Evolutionary conservation across 2,113 vertebrate genomes (phyloP), one percentile per base, ranked within the genome.

Genomic region (Lates calcarifer): DNA sequence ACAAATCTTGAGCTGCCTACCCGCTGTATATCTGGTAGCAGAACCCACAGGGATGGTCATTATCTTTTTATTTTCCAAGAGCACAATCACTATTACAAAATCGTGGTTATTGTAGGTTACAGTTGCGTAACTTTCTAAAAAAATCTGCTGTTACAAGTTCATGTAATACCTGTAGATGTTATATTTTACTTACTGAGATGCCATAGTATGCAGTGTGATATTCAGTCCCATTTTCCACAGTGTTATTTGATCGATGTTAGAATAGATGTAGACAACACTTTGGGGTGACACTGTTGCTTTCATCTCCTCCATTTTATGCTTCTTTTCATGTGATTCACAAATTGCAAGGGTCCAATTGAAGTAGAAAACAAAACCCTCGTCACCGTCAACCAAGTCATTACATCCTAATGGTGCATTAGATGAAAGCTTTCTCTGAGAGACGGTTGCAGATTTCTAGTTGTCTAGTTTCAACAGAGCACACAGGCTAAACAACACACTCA

Each of bases 311-410:
- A 31, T 2, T 4, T 6, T 5, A n/a, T 57, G 43, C 20, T 5
- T 69, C 62, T 63, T 75, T 75, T 82, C 3, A 63, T 49, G 20
- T 29, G 28, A 22, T 72, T 75, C 1, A 33, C 10, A 35, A 61
- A 53, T 53, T 62, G 22, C 26, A 24, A 37, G 3, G 3, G 5
- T 3, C 0, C 53, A 31, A 3, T 4, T 0, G 13, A 31, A 37
- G 28, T 29, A 37, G 28, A 47, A 10, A 1, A 17, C 43, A 37
- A 20, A 35, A 33, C 15, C 22, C 12, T 17, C 15, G 4, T 53
- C 56, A 56, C 4, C 0, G 3, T 57, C 64, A 61, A 7, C 24
- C 33, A 43, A 20, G 31, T 5, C 65, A 45, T 79, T 24, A 63
- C 39, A 68, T 39, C 47, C 5, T 15, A 35, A 47, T 39, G 64